Evolutionary conservation across 2,888 invertebrate species (phyloP).

Genomic region (Caenorhabditis doughertyi): DNA sequence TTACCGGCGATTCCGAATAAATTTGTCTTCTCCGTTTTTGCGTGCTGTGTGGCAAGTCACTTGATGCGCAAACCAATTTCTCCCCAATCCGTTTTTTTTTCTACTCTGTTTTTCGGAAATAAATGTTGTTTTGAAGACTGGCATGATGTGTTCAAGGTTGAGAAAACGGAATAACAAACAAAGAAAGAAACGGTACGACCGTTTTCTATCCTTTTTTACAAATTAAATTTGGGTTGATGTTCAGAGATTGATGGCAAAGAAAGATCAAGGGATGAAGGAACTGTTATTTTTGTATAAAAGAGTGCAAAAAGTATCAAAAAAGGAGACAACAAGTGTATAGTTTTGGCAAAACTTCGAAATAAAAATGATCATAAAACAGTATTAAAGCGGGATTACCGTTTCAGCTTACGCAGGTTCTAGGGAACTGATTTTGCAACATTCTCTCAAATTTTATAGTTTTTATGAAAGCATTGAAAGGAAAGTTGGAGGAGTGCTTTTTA

Average conservation of each 20-base stretch:
- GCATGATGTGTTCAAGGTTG: slow-evolving; percentile 44
- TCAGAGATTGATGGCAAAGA: slow-evolving; percentile 10
- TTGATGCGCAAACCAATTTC: slow-evolving; percentile 53
- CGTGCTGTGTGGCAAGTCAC: slow-evolving; percentile 38
- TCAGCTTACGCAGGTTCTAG: too few species aligned
- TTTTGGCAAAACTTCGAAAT: too few species aligned
- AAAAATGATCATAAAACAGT: too few species aligned
- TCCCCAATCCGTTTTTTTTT: slow-evolving; percentile 1
- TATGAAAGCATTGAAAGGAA: too few species aligned
- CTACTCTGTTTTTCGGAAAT: slow-evolving; percentile 26
- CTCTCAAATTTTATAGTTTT: too few species aligned
- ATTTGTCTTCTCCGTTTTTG: slow-evolving; percentile 19
- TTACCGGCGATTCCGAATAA: slow-evolving; percentile 31
- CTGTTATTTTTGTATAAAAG: too few species aligned
- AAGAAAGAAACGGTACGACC: slow-evolving; percentile 10
- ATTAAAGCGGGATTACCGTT: too few species aligned
- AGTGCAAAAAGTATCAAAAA: background rate
- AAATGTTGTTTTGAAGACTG: slow-evolving; percentile 28
- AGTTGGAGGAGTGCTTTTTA: too few species aligned
- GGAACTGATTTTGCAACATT: too few species aligned
- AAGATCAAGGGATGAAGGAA: background rate
- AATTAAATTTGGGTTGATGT: slow-evolving; percentile 4
- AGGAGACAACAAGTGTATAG: too few species aligned
- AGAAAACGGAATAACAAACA: slow-evolving; percentile 14
- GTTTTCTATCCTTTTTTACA: background rate